These are phyloP conservation scores for Remorina albescens DNA, from an alignment of 2,797 vertebrate species.

Conservation along the genomic window DNA sequence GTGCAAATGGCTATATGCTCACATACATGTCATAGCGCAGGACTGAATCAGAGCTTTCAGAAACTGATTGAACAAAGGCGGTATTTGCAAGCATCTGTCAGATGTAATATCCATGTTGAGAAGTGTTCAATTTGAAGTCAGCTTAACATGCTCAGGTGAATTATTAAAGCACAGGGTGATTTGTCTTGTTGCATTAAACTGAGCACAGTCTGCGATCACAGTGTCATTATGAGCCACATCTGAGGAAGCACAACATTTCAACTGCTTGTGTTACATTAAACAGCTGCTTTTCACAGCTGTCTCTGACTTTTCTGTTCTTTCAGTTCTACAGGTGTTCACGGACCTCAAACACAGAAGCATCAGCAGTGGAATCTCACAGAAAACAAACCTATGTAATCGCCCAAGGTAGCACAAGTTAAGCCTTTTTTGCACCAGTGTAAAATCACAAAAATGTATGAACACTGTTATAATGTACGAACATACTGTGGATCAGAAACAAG, in stretches of 20 bases:
- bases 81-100: conserved; percentile 76
- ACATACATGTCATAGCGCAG: conserved; percentile 49
- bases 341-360: conserved; percentile 23
- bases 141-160: conserved; percentile 75
- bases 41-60: conserved; percentile 59
- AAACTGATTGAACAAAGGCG: conserved; percentile 77
- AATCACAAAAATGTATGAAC: conserved; percentile 61
- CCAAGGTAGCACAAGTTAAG: conserved; percentile 66
- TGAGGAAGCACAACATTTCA: conserved; percentile 68
- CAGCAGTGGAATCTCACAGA: conserved; percentile 25
- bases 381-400: conserved; percentile 30
- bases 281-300: conserved; percentile 66
- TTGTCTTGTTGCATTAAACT: conserved; percentile 80
- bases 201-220: conserved; percentile 77
- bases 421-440: conserved; percentile 44
- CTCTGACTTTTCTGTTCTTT: conserved; percentile 44
- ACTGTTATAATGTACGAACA: no score
- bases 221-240: conserved; percentile 73
- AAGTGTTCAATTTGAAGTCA: conserved; percentile 51
- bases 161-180: conserved; percentile 79
- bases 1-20: conserved; percentile 59
- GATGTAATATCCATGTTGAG: conserved; percentile 61
- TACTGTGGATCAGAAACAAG: conserved; percentile 65
- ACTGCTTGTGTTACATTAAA: conserved; percentile 73
- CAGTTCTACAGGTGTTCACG: conserved; percentile 70